phyloP scores from a whole-genome alignment of 2,797 vertebrate genomes.

The Galagoides demidoff region DNA sequence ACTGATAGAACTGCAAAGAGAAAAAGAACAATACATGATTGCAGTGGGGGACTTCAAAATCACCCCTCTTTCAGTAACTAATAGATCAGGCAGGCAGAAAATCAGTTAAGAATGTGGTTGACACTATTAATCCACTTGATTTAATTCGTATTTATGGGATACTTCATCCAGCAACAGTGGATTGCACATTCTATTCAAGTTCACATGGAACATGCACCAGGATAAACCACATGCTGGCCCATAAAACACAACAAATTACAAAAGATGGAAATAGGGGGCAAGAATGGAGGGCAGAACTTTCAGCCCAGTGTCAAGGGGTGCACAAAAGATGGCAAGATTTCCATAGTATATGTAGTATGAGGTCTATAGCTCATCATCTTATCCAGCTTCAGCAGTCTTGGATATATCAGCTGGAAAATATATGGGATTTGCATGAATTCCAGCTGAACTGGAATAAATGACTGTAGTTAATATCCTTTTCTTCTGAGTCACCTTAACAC shows the following conservation, averaged over 20 bases:
- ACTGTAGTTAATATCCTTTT: no score
- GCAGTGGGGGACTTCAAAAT: neutral
- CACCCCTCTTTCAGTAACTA: neutral
- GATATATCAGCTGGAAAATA: no score
- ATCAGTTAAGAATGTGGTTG: slow-evolving; percentile 19
- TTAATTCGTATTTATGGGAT: slow-evolving; percentile 40
- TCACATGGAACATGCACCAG: neutral
- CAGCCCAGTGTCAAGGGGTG: no score
- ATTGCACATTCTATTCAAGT: neutral
- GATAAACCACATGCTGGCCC: neutral
- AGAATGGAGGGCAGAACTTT: no score
- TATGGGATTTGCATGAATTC: no score
- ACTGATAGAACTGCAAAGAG: neutral
- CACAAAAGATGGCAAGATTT: no score
- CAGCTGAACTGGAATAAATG: no score
- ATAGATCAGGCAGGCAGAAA: slow-evolving; percentile 46
- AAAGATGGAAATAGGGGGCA: neutral
- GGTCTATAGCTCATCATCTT: no score
- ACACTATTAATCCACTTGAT: slow-evolving; percentile 49
- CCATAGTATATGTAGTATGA: no score
- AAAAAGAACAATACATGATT: slow-evolving; percentile 29
- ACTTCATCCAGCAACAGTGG: slow-evolving; percentile 28
- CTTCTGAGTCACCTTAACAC: no score
- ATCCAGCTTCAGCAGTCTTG: no score
- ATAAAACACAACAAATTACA: slow-evolving; percentile 33